phyloP scores from a whole-genome alignment of 2,797 vertebrate genomes.

The Pristis pectinata region DNA sequence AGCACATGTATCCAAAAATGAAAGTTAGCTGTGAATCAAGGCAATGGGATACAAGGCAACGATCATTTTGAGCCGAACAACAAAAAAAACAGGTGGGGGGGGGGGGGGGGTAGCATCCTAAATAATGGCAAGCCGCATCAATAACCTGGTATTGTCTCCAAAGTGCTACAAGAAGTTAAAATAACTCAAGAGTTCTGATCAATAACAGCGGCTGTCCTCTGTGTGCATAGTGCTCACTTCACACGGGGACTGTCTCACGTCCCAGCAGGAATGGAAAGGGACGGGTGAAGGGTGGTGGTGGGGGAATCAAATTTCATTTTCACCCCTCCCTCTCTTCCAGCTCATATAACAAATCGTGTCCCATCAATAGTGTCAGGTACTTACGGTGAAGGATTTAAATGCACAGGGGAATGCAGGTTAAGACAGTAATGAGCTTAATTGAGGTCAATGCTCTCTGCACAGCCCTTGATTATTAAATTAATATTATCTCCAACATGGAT shows the following conservation, averaged over 20 bases:
- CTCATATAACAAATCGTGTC: constrained; percentile 51
- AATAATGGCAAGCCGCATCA: not conserved
- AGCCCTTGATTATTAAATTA: constrained; percentile 89
- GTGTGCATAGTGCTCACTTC: not conserved
- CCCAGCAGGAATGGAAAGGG: no score
- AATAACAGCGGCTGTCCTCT: constrained; percentile 20
- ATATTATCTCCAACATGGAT: constrained; percentile 79
- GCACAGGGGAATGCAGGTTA: constrained; percentile 53
- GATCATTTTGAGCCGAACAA: not conserved
- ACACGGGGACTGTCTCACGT: not conserved
- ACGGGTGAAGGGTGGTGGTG: not conserved
- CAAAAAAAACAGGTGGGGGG: no score
- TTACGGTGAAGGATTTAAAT: constrained; percentile 56
- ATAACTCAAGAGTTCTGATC: not conserved
- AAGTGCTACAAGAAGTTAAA: constrained; percentile 29
- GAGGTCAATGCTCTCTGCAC: constrained; percentile 83
- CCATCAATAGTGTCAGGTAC: constrained; percentile 52
- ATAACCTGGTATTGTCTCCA: not conserved
- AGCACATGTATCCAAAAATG: not conserved
- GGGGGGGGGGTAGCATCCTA: not conserved
- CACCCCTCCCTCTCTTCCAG: not conserved
- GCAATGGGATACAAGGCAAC: not conserved
- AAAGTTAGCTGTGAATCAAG: not conserved
- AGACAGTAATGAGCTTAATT: constrained; percentile 79
- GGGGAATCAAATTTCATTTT: not conserved